phyloP scores from a whole-genome alignment of 1,140 invertebrate species.

The Vanessa tameamea region DNA sequence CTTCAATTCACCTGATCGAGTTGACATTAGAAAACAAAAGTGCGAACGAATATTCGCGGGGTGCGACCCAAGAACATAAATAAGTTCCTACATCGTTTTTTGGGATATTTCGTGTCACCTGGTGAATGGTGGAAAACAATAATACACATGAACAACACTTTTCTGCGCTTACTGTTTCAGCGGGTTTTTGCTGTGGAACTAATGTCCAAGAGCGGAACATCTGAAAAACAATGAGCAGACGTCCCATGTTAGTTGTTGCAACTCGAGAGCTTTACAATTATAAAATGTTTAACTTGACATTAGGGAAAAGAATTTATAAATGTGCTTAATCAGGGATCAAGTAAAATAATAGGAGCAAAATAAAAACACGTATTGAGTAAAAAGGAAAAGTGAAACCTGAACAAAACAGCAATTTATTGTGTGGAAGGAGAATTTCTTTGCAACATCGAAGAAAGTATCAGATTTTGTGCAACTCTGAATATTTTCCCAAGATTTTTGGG shows the following conservation, averaged over 20 bases:
- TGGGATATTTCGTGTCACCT: slow-evolving; percentile 55
- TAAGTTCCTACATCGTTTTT: slow-evolving; percentile 45
- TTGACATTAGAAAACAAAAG: slow-evolving; percentile 47
- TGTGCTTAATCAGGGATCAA: background rate
- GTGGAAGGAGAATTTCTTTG: background rate
- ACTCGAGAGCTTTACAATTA: slow-evolving; percentile 30
- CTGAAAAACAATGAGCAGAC: slow-evolving; percentile 79
- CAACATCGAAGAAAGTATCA: background rate
- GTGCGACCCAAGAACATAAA: slow-evolving; percentile 51
- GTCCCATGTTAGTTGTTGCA: slow-evolving; percentile 70
- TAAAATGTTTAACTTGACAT: background rate
- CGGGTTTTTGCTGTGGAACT: slow-evolving; percentile 77
- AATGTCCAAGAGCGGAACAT: slow-evolving; percentile 79
- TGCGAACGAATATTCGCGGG: slow-evolving; percentile 53
- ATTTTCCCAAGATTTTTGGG: background rate
- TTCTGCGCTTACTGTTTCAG: slow-evolving; percentile 78
- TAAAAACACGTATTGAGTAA: background rate
- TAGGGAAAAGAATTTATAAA: background rate
- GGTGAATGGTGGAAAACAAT: slow-evolving; percentile 72
- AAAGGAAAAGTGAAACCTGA: slow-evolving; percentile 3
- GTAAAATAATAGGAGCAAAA: background rate
- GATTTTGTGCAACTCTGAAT: slow-evolving; percentile 1
- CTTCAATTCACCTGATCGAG: slow-evolving; percentile 32
- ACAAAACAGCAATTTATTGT: slow-evolving; percentile 2
- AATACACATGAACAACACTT: slow-evolving; percentile 74